Conservation (phyloP, 2,888 invertebrate genomes). For the Pollenia griseotomentosa region DNA sequence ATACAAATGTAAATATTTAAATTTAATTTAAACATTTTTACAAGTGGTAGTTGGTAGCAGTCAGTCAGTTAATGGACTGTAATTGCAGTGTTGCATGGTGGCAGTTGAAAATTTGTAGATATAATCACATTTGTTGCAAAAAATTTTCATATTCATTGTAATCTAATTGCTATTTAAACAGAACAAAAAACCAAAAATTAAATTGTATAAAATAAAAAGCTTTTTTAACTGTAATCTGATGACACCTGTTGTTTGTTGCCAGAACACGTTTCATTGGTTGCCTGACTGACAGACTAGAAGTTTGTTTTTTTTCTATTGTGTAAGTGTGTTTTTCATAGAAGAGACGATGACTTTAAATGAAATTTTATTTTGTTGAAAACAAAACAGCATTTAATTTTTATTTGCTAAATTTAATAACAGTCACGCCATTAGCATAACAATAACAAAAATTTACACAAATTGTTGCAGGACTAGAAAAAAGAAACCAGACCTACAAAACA, state of each 20-base stretch:
- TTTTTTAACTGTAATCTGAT: slow-evolving; percentile 36
- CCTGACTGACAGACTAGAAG: slow-evolving; percentile 3
- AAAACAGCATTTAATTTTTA: slow-evolving; percentile 41
- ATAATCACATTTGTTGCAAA: slow-evolving; percentile 41
- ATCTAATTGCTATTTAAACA: slow-evolving; percentile 48
- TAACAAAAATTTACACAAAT: slow-evolving; percentile 23
- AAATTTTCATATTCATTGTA: slow-evolving; percentile 21
- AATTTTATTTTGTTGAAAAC: slow-evolving; percentile 11
- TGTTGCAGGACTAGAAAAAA: slow-evolving; percentile 28
- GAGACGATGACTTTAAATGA: slow-evolving; percentile 30
- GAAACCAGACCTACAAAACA: slow-evolving; percentile 6
- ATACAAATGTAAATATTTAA: too few relatives aligned
- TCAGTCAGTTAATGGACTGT: slow-evolving; percentile 10
- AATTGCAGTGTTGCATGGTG: slow-evolving; percentile 1
- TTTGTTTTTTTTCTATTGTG: too few relatives aligned
- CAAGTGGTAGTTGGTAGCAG: background rate
- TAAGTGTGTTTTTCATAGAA: background rate
- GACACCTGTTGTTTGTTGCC: slow-evolving; percentile 60
- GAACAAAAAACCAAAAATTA: slow-evolving; percentile 25
- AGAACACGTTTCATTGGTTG: slow-evolving; percentile 9
- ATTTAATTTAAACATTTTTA: slow-evolving; percentile 7
- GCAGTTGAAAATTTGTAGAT: slow-evolving; percentile 18
- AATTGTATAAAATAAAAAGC: background rate
- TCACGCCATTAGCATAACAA: slow-evolving; percentile 60
- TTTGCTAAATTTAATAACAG: slow-evolving; percentile 64